A percentile compares a stretch with the other conserved stretches of the same genome.
Evolutionary conservation across 2,797 vertebrate species (phyloP).

Genomic region (Mareca penelope): DNA sequence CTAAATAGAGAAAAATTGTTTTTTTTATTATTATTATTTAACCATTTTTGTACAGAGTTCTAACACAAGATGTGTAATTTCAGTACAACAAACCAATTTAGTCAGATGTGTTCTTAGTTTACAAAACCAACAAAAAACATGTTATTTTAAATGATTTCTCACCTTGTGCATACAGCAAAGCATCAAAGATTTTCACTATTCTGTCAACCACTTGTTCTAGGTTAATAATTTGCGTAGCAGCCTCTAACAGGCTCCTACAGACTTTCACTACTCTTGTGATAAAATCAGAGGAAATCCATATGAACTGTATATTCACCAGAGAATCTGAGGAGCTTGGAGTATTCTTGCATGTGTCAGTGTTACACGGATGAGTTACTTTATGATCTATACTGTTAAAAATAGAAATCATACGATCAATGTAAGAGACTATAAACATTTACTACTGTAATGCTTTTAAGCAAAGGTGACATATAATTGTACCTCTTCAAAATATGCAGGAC

Average conservation of each 20-base stretch:
- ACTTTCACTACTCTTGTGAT: conserved; percentile 79
- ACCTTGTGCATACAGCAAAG: conserved; percentile 89
- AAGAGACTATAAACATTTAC: background rate
- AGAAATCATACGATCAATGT: background rate
- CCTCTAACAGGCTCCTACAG: conserved; percentile 84
- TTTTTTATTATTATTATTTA: background rate
- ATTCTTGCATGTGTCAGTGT: background rate
- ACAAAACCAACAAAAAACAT: background rate
- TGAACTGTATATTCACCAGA: conserved; percentile 54
- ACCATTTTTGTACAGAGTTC: background rate
- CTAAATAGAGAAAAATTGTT: background rate
- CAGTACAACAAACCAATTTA: background rate
- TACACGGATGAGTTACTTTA: background rate
- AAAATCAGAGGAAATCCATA: conserved; percentile 86
- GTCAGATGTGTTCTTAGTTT: background rate
- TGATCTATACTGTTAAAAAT: conserved; percentile 62
- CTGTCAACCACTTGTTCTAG: conserved; percentile 78
- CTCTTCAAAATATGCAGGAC: background rate
- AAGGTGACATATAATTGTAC: background rate
- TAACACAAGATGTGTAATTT: background rate
- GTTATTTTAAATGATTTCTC: conserved; percentile 49
- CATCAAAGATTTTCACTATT: conserved; percentile 85
- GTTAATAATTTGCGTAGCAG: conserved; percentile 57
- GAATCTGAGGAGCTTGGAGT: conserved; percentile 21
- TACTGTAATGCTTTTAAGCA: background rate